Evolutionary conservation across 2,888 invertebrate species (phyloP).

Genomic region (Brachypalpus laphriformis): DNA sequence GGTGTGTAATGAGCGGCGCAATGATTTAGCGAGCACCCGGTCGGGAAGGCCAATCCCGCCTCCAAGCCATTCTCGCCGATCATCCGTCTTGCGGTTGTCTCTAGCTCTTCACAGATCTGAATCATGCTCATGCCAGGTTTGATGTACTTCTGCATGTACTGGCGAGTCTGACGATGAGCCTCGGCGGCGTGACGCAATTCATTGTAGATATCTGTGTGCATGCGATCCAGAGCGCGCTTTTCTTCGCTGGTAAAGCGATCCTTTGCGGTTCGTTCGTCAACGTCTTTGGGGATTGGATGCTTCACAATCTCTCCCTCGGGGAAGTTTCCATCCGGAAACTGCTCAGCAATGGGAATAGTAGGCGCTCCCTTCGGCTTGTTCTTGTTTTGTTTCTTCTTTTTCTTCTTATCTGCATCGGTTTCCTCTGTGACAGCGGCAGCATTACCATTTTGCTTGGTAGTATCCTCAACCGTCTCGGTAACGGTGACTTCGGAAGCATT

Average conservation of each 20-base stretch:
- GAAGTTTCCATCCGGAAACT: slow-evolving; percentile 92
- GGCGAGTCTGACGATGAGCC: slow-evolving; percentile 94
- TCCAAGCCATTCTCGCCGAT: slow-evolving; percentile 97
- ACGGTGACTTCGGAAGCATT: slow-evolving; percentile 39
- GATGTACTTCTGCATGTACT: slow-evolving; percentile 93
- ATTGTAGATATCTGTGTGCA: slow-evolving; percentile 96
- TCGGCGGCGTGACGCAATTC: slow-evolving; percentile 98
- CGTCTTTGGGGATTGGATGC: slow-evolving; percentile 85
- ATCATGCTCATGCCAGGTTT: slow-evolving; percentile 99
- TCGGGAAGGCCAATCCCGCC: slow-evolving; percentile 97
- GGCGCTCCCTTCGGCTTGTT: slow-evolving; percentile 89
- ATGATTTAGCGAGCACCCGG: slow-evolving; percentile 99
- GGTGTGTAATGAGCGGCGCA: slow-evolving; percentile 99
- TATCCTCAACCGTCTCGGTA: slow-evolving; percentile 76
- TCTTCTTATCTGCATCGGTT: slow-evolving; percentile 78
- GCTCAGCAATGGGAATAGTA: slow-evolving; percentile 91
- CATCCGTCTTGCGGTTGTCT: slow-evolving; percentile 93
- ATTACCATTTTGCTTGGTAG: slow-evolving; percentile 74
- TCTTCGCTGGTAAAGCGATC: slow-evolving; percentile 93
- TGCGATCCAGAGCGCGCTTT: slow-evolving; percentile 94
- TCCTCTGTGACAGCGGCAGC: slow-evolving; percentile 80
- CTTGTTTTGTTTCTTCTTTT: slow-evolving; percentile 84
- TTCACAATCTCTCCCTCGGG: slow-evolving; percentile 96
- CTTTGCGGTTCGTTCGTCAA: slow-evolving; percentile 93
- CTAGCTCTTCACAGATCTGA: slow-evolving; percentile 98